Conservation (phyloP, 2,888 invertebrate genomes). For the Drosophila pseudotakahashii region DNA sequence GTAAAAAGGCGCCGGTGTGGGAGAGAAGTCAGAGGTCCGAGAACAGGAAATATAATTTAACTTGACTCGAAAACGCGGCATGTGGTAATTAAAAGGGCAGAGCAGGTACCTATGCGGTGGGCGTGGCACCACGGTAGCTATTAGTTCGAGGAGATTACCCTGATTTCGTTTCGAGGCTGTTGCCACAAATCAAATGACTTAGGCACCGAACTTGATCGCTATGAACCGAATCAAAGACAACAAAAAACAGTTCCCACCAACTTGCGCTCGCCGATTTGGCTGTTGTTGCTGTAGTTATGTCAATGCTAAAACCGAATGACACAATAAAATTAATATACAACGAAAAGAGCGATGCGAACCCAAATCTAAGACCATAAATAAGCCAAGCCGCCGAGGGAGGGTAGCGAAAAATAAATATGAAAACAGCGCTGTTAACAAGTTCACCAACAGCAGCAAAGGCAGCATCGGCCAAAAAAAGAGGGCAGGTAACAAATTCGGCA, state of each 20-base stretch:
- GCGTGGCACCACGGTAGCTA: slow-evolving; percentile 71
- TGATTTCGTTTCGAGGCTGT: slow-evolving; percentile 29
- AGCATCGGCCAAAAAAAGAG: slow-evolving; percentile 10
- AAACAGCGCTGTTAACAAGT: slow-evolving; percentile 75
- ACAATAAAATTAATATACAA: slow-evolving; percentile 77
- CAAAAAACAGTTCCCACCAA: slow-evolving; percentile 61
- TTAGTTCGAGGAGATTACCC: slow-evolving; percentile 59
- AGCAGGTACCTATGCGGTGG: slow-evolving; percentile 66
- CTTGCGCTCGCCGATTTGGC: slow-evolving; percentile 30
- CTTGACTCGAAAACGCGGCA: slow-evolving; percentile 65
- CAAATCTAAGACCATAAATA: slow-evolving; percentile 76
- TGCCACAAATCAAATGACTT: slow-evolving; percentile 69
- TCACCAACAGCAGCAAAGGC: slow-evolving; percentile 57
- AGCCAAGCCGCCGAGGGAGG: slow-evolving; percentile 50
- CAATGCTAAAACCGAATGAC: slow-evolving; percentile 65
- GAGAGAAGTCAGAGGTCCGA: slow-evolving; percentile 21
- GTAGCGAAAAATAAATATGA: slow-evolving; percentile 64
- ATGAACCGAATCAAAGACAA: background rate
- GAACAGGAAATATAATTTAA: slow-evolving; percentile 79
- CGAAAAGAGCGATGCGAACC: slow-evolving; percentile 59
- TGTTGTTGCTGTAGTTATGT: slow-evolving; percentile 59
- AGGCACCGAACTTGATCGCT: slow-evolving; percentile 59
- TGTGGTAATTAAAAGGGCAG: slow-evolving; percentile 78
- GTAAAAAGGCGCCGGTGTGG: slow-evolving; percentile 57
- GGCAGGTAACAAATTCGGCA: slow-evolving; percentile 58